phyloP scores from a whole-genome alignment of 2,888 invertebrate genomes.

The Argyresthia goedartella region DNA sequence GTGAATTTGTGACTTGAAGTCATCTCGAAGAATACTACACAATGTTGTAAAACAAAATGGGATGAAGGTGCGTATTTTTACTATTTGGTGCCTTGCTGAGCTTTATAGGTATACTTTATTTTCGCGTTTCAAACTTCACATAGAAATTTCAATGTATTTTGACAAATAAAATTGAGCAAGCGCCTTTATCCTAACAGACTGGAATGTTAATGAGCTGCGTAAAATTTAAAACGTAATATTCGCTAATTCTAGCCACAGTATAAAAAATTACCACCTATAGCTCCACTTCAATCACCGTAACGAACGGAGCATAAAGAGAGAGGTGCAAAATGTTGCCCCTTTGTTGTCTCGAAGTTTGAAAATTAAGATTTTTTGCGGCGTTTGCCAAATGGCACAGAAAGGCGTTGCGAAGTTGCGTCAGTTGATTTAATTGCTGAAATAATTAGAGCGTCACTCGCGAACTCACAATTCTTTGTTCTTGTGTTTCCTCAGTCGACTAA shows the following conservation, averaged over 20 bases:
- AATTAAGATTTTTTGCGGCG: constrained; percentile 45
- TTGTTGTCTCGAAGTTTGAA: constrained; percentile 52
- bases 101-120: too few species aligned
- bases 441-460: constrained; percentile 56
- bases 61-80: too few species aligned
- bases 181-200: constrained; percentile 18
- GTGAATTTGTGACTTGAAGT: too few species aligned
- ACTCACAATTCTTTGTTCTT: constrained; percentile 10
- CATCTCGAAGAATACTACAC: too few species aligned
- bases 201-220: constrained; percentile 46
- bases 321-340: constrained; percentile 30
- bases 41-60: too few species aligned
- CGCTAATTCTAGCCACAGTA: constrained; percentile 18
- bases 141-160: neutral
- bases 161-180: neutral
- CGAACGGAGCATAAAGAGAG: constrained; percentile 17
- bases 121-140: too few species aligned
- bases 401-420: constrained; percentile 33
- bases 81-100: too few species aligned
- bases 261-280: constrained; percentile 2
- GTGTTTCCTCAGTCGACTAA: neutral
- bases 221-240: constrained; percentile 32
- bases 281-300: constrained; percentile 9
- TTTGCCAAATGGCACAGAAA: constrained; percentile 34
- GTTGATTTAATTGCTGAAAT: constrained; percentile 51